Conservation (phyloP, 2,113 vertebrate species). For the Burhinus bistriatus region DNA sequence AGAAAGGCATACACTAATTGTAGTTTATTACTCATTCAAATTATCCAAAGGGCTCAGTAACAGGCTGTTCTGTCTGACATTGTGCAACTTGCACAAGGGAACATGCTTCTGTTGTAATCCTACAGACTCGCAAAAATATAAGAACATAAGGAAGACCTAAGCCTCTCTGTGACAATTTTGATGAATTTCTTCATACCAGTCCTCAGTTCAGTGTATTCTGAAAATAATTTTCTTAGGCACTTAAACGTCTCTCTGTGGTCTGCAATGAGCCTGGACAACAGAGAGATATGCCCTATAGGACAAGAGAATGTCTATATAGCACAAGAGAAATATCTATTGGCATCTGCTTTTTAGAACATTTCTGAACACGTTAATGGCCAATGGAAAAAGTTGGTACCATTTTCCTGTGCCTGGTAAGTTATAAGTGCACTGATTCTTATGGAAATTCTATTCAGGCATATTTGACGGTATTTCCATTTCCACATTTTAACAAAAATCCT, state of each 20-base stretch:
- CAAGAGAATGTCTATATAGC: too few species aligned
- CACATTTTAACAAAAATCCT: not conserved
- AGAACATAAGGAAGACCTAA: not conserved
- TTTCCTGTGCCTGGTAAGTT: not conserved
- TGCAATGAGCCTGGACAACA: not conserved
- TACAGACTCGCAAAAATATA: not conserved
- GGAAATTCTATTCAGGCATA: not conserved
- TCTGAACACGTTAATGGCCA: not conserved
- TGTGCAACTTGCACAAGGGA: not conserved
- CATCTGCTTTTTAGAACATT: not conserved
- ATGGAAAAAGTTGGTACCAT: not conserved
- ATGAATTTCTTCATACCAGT: not conserved
- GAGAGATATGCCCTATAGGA: not conserved
- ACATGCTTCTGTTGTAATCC: not conserved
- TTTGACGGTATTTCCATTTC: not conserved
- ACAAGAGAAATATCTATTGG: not conserved
- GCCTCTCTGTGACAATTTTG: not conserved
- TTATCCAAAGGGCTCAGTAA: not conserved
- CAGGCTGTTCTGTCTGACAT: not conserved
- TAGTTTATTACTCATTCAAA: not conserved
- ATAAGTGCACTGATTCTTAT: not conserved
- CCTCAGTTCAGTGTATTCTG: not conserved
- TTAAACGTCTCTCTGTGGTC: not conserved
- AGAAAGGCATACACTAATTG: not conserved
- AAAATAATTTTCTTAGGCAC: not conserved